Conservation (phyloP, 2,888 invertebrate genomes). For the Perizoma affinitatum region DNA sequence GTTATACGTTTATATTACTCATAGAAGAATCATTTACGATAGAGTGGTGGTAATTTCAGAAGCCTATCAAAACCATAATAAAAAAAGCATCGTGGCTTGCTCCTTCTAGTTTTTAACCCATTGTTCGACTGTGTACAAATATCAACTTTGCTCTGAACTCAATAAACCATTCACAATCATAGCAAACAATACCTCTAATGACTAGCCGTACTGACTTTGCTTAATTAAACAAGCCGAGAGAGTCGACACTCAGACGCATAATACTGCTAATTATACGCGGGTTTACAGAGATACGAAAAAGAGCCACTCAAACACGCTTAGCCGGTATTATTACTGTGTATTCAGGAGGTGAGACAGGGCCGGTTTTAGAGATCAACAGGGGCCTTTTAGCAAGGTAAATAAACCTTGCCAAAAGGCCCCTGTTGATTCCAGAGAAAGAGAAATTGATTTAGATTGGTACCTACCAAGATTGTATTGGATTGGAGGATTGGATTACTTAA, state of each 20-base stretch:
- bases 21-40: no score
- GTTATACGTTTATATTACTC: not conserved
- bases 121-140: slow-evolving; percentile 26
- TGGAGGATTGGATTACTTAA: no score
- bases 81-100: no score
- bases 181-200: slow-evolving; percentile 61
- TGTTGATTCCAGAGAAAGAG: no score
- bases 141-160: slow-evolving; percentile 33
- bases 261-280: slow-evolving; percentile 83
- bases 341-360: slow-evolving; percentile 64
- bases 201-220: slow-evolving; percentile 81
- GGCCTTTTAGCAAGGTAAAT: not conserved
- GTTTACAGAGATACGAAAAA: slow-evolving; percentile 83
- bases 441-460: no score
- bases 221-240: slow-evolving; percentile 80
- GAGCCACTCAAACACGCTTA: slow-evolving; percentile 84
- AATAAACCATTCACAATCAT: slow-evolving; percentile 56
- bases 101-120: not conserved
- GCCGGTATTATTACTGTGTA: slow-evolving; percentile 83
- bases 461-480: no score
- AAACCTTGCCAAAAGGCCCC: no score
- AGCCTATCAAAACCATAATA: no score
- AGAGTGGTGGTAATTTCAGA: no score
- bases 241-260: slow-evolving; percentile 82
- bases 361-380: not conserved